Base-by-base conservation (phyloP, 2,113 vertebrate genomes). In the Climacteris rufus region DNA sequence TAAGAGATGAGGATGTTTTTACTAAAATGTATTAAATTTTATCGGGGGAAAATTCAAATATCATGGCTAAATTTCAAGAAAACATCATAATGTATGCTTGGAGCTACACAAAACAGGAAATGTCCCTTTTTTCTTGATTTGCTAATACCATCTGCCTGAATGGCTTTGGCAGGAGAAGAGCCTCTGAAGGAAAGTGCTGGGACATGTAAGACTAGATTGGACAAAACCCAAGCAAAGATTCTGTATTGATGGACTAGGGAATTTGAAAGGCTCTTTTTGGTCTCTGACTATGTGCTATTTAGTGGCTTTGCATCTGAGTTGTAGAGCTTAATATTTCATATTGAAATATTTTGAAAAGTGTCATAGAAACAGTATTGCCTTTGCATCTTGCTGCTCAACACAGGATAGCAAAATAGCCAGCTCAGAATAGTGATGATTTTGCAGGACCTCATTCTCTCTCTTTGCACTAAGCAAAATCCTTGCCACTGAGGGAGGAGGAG, bases 221-320 rank as follows among this genome's bases (percentile, higher is more conserved):
- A 90, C 14, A 87, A 90, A 92, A 70, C 83, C 87, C 89, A 97
- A 91, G 63, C 25, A 86, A 92, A 77, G 79, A 91, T 60, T 95
- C 45, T 70, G 18, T 42, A 47, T 8, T 66, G 50, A 89, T n/a
- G 64, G 65, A 59, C 17, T 74, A 76, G 21, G 68, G 59, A 22
- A 84, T 91, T 93, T 92, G 40, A 75, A 78, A 88, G n/a, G 25
- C 18, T 21, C n/a, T 70, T 92, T 86, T 49, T 4, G 0, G 27
- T 90, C 49, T 35, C 44, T 59, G 21, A 20, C 63, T 74, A 11
- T 52, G 9, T 82, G 33, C 20, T 89, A 9, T 90, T 91, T 92
- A 39, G 22, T 77, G 56, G 8, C 23, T 77, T 75, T 86, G 65
- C 42, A 82, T 91, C 28, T 44, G 53, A 82, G 76, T 53, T 89